These are phyloP conservation scores for Allacma fusca DNA, from an alignment of 2,888 invertebrate genomes.

Conservation along the genomic window DNA sequence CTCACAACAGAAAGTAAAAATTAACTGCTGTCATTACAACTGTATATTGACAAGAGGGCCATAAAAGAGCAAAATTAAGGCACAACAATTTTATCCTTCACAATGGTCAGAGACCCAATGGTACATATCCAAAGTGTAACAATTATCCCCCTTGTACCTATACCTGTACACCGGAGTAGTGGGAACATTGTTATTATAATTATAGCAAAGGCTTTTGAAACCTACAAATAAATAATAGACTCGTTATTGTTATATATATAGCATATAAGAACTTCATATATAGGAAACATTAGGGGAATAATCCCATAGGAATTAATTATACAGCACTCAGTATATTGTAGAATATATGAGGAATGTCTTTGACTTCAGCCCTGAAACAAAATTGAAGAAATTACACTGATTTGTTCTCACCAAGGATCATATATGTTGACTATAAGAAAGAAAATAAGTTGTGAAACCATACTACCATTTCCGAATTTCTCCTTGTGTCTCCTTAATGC, in stretches of 20 bases:
- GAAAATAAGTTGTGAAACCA: not conserved
- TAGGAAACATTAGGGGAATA: too few relatives aligned
- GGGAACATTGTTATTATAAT: too few relatives aligned
- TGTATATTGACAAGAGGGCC: not conserved
- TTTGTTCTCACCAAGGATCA: constrained; percentile 3
- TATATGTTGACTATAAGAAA: not conserved
- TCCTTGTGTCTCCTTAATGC: constrained; percentile 2
- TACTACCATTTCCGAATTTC: not conserved
- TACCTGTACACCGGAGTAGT: too few relatives aligned
- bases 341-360: not conserved
- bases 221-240: too few relatives aligned
- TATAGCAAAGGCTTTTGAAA: too few relatives aligned
- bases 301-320: too few relatives aligned
- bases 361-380: not conserved
- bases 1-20: constrained; percentile 16
- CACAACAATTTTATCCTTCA: not conserved
- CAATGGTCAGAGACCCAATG: not conserved
- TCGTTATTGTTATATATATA: too few relatives aligned
- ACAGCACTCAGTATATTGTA: too few relatives aligned
- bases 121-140: not conserved
- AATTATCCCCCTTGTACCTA: too few relatives aligned
- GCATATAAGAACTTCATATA: too few relatives aligned
- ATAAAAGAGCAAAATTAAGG: not conserved
- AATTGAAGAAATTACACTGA: not conserved
- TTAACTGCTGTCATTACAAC: constrained; percentile 15